Conservation (phyloP, 1,140 invertebrate genomes). For the Hetaerina americana region DNA sequence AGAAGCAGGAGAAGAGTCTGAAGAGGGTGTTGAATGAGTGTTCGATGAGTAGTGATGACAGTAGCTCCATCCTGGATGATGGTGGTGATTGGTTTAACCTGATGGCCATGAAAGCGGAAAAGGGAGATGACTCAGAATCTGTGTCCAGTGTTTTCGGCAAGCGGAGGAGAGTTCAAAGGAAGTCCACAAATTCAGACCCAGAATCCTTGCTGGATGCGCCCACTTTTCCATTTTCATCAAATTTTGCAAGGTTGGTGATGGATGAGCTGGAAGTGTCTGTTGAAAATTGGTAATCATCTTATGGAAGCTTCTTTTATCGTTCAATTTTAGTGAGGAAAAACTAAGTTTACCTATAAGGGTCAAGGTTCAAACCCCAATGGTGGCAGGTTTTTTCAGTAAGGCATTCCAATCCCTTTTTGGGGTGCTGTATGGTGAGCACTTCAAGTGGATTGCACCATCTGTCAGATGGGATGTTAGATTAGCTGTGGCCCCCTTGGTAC, state of each 20-base stretch:
- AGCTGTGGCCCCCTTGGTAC: too few species aligned
- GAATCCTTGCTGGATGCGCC: not conserved
- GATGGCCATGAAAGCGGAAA: not conserved
- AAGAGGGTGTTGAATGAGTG: not conserved
- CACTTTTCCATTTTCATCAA: not conserved
- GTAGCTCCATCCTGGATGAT: not conserved
- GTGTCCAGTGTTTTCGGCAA: not conserved
- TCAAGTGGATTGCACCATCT: too few species aligned
- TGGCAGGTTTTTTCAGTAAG: too few species aligned
- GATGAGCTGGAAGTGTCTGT: too few species aligned
- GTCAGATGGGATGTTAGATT: too few species aligned
- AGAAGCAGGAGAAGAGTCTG: not conserved
- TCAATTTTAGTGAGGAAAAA: too few species aligned
- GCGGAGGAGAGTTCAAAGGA: not conserved
- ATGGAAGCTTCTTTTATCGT: too few species aligned
- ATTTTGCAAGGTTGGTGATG: not conserved
- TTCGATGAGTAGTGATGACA: not conserved
- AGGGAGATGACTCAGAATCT: not conserved
- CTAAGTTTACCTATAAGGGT: too few species aligned
- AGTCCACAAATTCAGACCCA: not conserved
- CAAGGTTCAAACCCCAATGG: too few species aligned
- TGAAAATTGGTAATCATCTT: too few species aligned
- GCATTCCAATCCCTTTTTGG: too few species aligned
- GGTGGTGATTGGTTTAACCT: not conserved
- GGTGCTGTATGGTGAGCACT: too few species aligned